Evolutionary conservation across 2,113 vertebrate genomes (phyloP).

Genomic region (Mobula birostris): DNA sequence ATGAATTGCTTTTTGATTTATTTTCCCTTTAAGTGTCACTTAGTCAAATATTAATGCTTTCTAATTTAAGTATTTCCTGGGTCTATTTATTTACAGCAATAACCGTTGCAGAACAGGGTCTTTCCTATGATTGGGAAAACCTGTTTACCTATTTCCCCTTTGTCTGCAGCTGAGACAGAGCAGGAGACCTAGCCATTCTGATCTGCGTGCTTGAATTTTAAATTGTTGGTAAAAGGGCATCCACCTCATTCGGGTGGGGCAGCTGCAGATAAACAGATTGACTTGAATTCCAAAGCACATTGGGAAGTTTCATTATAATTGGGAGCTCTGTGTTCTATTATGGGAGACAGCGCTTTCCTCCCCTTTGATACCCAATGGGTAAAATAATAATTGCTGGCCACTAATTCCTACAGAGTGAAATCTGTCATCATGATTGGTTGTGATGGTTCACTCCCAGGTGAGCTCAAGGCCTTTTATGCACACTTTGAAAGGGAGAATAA

Average conservation of each 20-base stretch:
- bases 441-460: no score
- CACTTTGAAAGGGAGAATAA: no score
- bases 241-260: not conserved
- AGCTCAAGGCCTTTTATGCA: no score
- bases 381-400: not conserved
- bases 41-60: not conserved
- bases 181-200: not conserved
- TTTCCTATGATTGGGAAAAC: not conserved
- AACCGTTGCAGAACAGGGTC: not conserved
- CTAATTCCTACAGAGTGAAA: no score
- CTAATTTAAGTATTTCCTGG: not conserved
- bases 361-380: not conserved
- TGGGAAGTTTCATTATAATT: not conserved
- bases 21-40: not conserved
- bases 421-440: no score
- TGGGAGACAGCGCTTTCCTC: not conserved
- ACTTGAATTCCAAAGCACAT: not conserved
- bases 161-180: not conserved
- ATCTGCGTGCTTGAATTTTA: not conserved
- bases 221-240: not conserved
- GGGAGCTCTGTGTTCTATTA: not conserved
- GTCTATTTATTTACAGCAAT: not conserved
- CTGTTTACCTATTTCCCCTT: not conserved
- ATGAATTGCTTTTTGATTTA: not conserved
- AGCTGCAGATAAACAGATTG: not conserved